Conservation (phyloP, 1,140 invertebrate genomes). For the Neelides sp. region DNA sequence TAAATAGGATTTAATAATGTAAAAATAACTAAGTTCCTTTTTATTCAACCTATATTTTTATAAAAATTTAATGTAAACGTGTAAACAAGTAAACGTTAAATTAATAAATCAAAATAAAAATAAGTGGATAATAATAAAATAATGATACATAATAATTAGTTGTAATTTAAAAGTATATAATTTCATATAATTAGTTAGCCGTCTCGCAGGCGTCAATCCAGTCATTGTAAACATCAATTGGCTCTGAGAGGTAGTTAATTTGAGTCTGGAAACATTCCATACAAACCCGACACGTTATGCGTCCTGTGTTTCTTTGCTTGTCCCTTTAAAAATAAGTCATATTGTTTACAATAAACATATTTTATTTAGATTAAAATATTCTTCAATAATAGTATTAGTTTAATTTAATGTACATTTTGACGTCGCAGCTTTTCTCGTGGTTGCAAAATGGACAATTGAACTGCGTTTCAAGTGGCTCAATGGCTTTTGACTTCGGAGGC, state of each 20-base stretch:
- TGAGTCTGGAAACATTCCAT: conserved; percentile 50
- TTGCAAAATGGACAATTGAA: conserved; percentile 99
- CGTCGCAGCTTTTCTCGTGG: conserved; percentile 98
- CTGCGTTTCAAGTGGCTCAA: conserved; percentile 83
- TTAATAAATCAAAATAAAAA: too few species aligned
- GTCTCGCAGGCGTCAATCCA: conserved; percentile 59
- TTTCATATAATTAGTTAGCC: conserved; percentile 38
- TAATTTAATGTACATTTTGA: conserved; percentile 77
- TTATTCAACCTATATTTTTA: too few species aligned
- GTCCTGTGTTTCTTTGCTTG: conserved; percentile 46
- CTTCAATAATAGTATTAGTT: background rate
- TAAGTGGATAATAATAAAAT: background rate
- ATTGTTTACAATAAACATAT: background rate
- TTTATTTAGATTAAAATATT: background rate
- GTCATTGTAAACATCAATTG: conserved; percentile 56
- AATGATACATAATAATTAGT: background rate
- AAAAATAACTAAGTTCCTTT: too few species aligned
- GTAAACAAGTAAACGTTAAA: too few species aligned
- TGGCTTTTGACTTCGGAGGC: conserved; percentile 83
- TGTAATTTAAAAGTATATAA: conserved; percentile 1
- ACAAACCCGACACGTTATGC: conserved; percentile 50
- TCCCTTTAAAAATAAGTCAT: conserved; percentile 40
- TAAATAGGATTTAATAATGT: too few species aligned
- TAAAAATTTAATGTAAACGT: too few species aligned
- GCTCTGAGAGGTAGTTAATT: conserved; percentile 52